Conservation (phyloP, 2,888 invertebrate species). For the Sicus ferrugineus region DNA sequence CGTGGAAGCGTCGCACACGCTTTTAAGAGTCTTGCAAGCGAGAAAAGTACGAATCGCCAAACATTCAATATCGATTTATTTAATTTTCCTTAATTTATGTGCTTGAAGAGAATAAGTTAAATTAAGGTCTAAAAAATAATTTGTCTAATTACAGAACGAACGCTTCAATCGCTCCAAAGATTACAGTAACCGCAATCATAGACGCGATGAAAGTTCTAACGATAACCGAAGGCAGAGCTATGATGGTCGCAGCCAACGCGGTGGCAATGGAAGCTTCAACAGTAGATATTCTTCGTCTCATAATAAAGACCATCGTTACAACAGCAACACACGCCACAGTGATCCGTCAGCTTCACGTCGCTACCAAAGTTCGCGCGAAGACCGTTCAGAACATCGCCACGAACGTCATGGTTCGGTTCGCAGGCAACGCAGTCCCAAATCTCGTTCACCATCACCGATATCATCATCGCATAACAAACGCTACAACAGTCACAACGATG, state of each 20-base stretch:
- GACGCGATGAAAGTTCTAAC: conserved; percentile 33
- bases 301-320: conserved; percentile 36
- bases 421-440: conserved; percentile 39
- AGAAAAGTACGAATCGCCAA: too few species aligned
- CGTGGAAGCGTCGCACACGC: too few species aligned
- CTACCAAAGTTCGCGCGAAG: conserved; percentile 47
- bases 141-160: conserved; percentile 36
- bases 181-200: conserved; percentile 36
- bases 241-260: conserved; percentile 30
- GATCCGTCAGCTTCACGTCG: conserved; percentile 18
- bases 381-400: conserved; percentile 43
- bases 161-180: conserved; percentile 37
- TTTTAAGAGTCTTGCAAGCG: too few species aligned
- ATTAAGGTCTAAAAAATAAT: too few species aligned
- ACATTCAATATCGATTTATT: too few species aligned
- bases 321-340: conserved; percentile 17
- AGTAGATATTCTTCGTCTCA: conserved; percentile 12
- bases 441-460: conserved; percentile 42
- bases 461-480: conserved; percentile 35
- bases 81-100: too few species aligned
- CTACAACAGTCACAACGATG: conserved; percentile 34
- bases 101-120: too few species aligned
- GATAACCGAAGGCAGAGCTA: conserved; percentile 29
- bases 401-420: conserved; percentile 31
- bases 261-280: conserved; percentile 5